phyloP scores from a whole-genome alignment of 2,888 invertebrate species.

The Cosmia pyralina region DNA sequence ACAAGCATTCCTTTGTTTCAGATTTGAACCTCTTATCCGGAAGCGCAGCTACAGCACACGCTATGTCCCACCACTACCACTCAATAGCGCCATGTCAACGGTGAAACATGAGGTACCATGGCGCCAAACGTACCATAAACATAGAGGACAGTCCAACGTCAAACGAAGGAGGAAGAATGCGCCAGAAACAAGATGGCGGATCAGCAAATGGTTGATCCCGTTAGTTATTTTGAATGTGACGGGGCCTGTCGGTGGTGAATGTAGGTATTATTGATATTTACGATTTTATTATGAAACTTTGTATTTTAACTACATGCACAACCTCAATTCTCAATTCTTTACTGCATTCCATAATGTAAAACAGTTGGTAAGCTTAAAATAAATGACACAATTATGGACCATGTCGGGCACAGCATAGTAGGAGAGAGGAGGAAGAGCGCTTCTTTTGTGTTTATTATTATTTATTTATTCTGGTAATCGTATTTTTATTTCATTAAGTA shows the following conservation, averaged over 20 bases:
- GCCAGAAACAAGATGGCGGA: slow-evolving; percentile 77
- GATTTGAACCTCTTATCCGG: slow-evolving; percentile 49
- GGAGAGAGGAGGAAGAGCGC: too few relatives aligned
- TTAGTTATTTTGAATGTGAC: slow-evolving; percentile 81
- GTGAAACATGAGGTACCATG: slow-evolving; percentile 76
- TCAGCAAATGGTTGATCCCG: slow-evolving; percentile 76
- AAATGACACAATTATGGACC: too few relatives aligned
- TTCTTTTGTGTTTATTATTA: too few relatives aligned
- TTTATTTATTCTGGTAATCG: too few relatives aligned
- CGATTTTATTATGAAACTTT: not conserved
- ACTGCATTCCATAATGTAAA: too few relatives aligned
- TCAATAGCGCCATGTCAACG: slow-evolving; percentile 81
- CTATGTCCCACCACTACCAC: slow-evolving; percentile 79
- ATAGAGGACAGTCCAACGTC: slow-evolving; percentile 55
- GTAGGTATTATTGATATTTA: slow-evolving; percentile 49
- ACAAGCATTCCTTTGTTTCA: slow-evolving; percentile 46
- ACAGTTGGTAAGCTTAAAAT: too few relatives aligned
- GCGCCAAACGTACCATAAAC: slow-evolving; percentile 53
- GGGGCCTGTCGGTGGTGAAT: slow-evolving; percentile 73
- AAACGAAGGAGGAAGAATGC: slow-evolving; percentile 57
- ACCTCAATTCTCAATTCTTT: too few relatives aligned
- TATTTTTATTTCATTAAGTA: too few relatives aligned
- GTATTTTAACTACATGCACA: too few relatives aligned
- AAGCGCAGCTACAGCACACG: slow-evolving; percentile 69
- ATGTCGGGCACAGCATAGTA: too few relatives aligned